Base-by-base conservation (phyloP, 2,113 vertebrate genomes). In the Amphiprion ocellaris region DNA sequence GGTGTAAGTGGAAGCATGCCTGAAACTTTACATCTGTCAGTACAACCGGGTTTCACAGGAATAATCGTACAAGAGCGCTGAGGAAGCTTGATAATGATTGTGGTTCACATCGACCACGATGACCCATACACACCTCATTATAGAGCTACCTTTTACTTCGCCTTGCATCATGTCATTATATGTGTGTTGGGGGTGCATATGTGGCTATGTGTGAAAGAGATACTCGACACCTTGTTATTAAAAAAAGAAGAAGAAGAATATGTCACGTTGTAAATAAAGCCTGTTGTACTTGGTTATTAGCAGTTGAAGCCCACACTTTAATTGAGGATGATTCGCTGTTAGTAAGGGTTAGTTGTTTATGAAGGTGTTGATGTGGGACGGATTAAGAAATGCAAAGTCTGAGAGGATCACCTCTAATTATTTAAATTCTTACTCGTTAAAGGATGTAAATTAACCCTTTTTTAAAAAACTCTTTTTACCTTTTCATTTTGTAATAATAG, bases 131-230 rank as follows among this genome's bases (percentile, higher is more conserved):
- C 73, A 61, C 7, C 64, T 85, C 70, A 59, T 83, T 83, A 80
- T 11, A 59, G 33, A 74, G 49, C 53, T 47, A 54, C 10, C 37
- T 54, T 59, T 90, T 66, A 52, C 71, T 77, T 55, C 63, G 46
- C 52, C 10, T 76, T 85, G 49, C 79, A 79, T 82, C 82, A 69
- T 39, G 62, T 58, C 33, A 74, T 82, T 81, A 72, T 56, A 11
- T 30, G 10, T 62, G 47, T 61, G 55, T 56, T 59, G 69, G 44
- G 28, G 28, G 53, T 69, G 54, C 33, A 7, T 50, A 10, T 37
- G 46, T 53, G 21, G 16, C 7, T 44, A 33, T 37, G 53, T 59
- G 77, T 58, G 54, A 71, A 69, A 69, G 76, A 60, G 26, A 30
- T 26, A 61, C 46, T 28, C 24, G 52, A 33, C 52, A 67, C 52